Evolutionary conservation across 2,888 invertebrate genomes (phyloP).

Genomic region (Mimachlamys varia): DNA sequence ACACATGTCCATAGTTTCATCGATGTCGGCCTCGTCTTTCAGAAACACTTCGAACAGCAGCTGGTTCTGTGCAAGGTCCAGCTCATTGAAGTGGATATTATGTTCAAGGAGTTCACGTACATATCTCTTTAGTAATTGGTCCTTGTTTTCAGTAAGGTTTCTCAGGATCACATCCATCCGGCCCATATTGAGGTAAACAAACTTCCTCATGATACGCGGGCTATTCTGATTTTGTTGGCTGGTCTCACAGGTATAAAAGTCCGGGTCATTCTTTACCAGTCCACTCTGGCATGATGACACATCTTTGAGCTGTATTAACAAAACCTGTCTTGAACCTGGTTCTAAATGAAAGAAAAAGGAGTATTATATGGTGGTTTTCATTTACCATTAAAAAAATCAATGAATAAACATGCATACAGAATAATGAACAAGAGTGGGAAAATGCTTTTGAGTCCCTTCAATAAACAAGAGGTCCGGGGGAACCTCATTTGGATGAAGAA

Average conservation of each 20-base stretch:
- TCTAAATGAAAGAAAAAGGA: neutral
- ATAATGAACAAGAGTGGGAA: too few relatives aligned
- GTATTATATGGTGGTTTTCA: neutral
- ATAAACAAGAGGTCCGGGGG: too few relatives aligned
- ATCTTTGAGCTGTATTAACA: neutral
- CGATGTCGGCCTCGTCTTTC: neutral
- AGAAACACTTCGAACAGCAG: neutral
- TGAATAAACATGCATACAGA: too few relatives aligned
- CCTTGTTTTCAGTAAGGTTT: neutral
- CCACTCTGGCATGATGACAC: neutral
- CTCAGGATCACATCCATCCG: neutral
- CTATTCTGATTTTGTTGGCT: neutral
- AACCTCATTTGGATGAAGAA: neutral
- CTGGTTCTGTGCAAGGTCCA: neutral
- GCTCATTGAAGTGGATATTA: neutral
- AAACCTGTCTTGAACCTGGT: neutral
- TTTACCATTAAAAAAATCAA: too few relatives aligned
- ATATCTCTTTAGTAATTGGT: neutral
- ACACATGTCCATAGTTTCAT: neutral
- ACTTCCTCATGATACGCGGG: neutral
- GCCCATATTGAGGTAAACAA: neutral
- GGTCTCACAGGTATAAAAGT: neutral
- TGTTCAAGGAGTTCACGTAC: neutral
- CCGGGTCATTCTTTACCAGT: neutral
- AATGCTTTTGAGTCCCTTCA: too few relatives aligned